These are phyloP conservation scores for Dendrocincla tyrannina DNA, from an alignment of 2,797 vertebrate genomes.

Conservation along the genomic window DNA sequence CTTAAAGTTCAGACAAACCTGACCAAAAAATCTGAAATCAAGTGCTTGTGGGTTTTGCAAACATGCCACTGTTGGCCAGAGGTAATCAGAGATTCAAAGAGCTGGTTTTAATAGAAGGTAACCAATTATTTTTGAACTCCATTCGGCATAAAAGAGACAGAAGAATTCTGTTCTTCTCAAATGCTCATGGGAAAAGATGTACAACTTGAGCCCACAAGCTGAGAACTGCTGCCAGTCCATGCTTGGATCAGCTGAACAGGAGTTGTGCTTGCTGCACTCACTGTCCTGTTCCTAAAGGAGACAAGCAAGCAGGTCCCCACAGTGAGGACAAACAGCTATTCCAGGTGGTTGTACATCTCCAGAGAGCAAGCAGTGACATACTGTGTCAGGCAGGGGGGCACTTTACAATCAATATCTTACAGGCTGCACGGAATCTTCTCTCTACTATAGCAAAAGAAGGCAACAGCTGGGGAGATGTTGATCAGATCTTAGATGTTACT, in stretches of 20 bases:
- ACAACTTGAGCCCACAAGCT: neutral
- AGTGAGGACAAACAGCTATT: neutral
- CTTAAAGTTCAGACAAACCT: neutral
- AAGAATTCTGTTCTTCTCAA: neutral
- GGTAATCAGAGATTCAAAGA: neutral
- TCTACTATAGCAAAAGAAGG: neutral
- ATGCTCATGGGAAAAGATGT: neutral
- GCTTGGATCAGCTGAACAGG: neutral
- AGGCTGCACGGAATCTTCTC: neutral
- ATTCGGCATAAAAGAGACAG: neutral
- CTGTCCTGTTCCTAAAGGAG: neutral
- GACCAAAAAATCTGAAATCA: neutral
- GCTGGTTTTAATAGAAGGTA: neutral
- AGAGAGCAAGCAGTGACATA: neutral
- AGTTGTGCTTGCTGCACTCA: neutral
- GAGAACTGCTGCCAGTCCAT: neutral
- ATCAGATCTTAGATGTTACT: neutral
- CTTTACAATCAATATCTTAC: neutral
- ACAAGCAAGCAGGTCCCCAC: neutral
- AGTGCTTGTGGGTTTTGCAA: neutral
- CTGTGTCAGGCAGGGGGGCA: neutral
- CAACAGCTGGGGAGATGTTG: neutral
- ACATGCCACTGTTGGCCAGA: neutral
- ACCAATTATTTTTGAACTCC: neutral
- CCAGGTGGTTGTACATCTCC: neutral